Conservation (phyloP, 2,888 invertebrate genomes). For the Notodonta ziczac region DNA sequence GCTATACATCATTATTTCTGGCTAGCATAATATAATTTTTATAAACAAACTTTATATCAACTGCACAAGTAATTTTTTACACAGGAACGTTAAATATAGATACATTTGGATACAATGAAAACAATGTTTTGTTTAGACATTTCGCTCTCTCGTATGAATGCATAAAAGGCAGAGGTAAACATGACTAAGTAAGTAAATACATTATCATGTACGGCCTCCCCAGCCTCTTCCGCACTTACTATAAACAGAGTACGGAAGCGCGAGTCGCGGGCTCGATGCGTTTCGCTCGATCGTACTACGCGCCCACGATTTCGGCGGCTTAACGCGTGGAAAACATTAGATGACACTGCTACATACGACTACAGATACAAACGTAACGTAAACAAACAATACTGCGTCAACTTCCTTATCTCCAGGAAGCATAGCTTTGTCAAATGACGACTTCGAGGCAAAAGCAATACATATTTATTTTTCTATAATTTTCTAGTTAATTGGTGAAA, state of each 20-base stretch:
- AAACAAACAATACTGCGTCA: constrained; percentile 49
- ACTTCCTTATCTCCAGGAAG: constrained; percentile 74
- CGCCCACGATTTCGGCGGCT: constrained; percentile 46
- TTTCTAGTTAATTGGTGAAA: constrained; percentile 19
- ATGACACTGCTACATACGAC: constrained; percentile 36
- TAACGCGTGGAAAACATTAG: constrained; percentile 39
- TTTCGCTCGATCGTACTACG: constrained; percentile 37
- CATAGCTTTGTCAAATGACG: constrained; percentile 48
- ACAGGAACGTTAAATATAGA: background rate
- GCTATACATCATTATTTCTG: constrained; percentile 14
- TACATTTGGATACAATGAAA: background rate
- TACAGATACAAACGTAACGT: constrained; percentile 44
- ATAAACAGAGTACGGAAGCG: constrained; percentile 76
- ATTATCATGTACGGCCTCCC: constrained; percentile 60
- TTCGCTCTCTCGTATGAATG: constrained; percentile 29
- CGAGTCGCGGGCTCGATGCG: constrained; percentile 48
- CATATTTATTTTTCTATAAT: constrained; percentile 26
- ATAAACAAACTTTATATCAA: constrained; percentile 25
- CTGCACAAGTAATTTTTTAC: background rate
- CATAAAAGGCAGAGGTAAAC: constrained; percentile 51
- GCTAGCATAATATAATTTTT: constrained; percentile 19
- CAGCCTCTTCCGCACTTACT: constrained; percentile 71
- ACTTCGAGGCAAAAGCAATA: constrained; percentile 37
- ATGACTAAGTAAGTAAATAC: constrained; percentile 53
- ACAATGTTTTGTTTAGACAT: background rate